A percentile compares a stretch with the other conserved stretches of the same genome.
These are phyloP conservation scores for Turnix velox DNA, from an alignment of 2,113 vertebrate species.

Conservation along the genomic window DNA sequence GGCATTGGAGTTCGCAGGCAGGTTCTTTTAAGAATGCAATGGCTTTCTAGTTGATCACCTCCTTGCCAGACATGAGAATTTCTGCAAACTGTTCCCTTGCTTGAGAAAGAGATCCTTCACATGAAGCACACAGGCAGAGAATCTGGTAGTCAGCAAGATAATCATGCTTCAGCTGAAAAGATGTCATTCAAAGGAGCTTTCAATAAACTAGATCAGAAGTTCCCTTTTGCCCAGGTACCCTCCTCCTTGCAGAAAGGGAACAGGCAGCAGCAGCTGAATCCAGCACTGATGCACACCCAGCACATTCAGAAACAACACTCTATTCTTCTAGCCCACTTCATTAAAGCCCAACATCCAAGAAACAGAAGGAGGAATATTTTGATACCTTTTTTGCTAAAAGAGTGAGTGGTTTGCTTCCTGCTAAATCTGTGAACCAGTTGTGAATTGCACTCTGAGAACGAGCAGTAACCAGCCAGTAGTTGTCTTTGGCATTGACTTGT, in stretches of 20 bases:
- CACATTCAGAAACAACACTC: neutral
- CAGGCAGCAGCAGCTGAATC: neutral
- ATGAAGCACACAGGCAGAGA: neutral
- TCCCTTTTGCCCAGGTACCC: neutral
- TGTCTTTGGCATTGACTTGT: conserved; percentile 81
- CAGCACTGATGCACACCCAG: neutral
- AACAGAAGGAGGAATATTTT: neutral
- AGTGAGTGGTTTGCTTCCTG: conserved; percentile 77
- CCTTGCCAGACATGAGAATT: neutral
- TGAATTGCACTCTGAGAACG: conserved; percentile 79
- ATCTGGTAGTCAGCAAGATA: neutral
- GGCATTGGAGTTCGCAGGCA: neutral
- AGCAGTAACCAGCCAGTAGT: conserved; percentile 80
- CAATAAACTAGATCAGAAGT: neutral
- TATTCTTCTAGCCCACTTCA: neutral
- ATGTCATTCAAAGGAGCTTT: neutral
- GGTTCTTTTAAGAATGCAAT: neutral
- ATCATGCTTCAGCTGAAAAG: neutral
- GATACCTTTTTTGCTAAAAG: conserved; percentile 79
- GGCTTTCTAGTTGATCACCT: neutral
- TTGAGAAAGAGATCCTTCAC: neutral
- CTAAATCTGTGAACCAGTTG: conserved; percentile 79
- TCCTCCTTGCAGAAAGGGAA: neutral
- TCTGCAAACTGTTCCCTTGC: neutral
- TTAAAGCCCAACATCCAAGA: neutral